These are phyloP conservation scores for Yponomeuta cagnagella DNA, from an alignment of 2,888 invertebrate genomes.

Conservation along the genomic window DNA sequence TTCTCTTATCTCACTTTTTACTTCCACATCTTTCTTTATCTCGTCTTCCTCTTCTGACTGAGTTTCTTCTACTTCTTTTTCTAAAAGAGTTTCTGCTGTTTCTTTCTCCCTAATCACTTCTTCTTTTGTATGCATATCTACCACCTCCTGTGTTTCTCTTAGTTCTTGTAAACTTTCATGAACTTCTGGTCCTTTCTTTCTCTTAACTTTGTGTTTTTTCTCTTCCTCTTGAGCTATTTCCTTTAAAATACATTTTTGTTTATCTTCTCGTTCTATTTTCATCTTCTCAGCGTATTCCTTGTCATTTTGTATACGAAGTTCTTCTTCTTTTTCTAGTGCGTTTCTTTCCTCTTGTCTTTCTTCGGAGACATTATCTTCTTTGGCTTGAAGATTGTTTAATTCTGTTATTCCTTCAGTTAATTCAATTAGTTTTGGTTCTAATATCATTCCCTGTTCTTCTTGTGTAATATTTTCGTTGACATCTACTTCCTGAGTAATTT, in stretches of 20 bases:
- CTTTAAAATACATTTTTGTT: constrained; percentile 17
- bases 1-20: too few species aligned
- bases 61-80: too few species aligned
- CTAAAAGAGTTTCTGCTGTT: too few species aligned
- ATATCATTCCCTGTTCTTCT: constrained; percentile 21
- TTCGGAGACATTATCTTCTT: too few species aligned
- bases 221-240: constrained; percentile 12
- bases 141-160: too few species aligned
- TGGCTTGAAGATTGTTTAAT: too few species aligned
- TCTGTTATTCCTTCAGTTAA: too few species aligned
- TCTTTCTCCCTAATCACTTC: too few species aligned
- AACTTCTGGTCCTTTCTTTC: constrained; percentile 1
- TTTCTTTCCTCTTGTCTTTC: constrained; percentile 12
- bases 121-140: too few species aligned
- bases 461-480: constrained; percentile 19
- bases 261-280: constrained; percentile 2
- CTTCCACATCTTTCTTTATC: too few species aligned
- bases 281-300: constrained; percentile 17
- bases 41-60: too few species aligned
- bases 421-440: constrained; percentile 1
- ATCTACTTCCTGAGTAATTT: not conserved
- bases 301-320: constrained; percentile 4
- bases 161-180: too few species aligned
- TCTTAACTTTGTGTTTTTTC: constrained; percentile 6
- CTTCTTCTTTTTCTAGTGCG: constrained; percentile 15